These are phyloP conservation scores for Gymnopithys bicolor DNA, from an alignment of 2,797 vertebrate species.

Conservation along the genomic window DNA sequence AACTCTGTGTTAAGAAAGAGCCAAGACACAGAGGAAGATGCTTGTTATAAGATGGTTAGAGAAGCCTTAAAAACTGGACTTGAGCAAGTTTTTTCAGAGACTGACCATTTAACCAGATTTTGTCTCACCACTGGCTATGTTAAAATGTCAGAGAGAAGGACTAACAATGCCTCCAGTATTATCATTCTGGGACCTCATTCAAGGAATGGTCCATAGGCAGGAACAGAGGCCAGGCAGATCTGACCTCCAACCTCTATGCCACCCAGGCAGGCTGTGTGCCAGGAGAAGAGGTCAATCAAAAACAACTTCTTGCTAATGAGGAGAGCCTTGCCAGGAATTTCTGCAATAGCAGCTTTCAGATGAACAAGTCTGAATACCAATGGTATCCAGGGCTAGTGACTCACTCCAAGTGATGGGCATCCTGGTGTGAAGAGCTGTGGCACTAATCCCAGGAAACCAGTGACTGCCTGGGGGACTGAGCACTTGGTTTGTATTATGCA, in stretches of 20 bases:
- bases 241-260: neutral
- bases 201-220: neutral
- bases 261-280: neutral
- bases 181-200: neutral
- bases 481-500: neutral
- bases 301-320: neutral
- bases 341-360: neutral
- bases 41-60: neutral
- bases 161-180: neutral
- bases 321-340: neutral
- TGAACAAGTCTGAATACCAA: neutral
- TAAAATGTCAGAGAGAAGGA: neutral
- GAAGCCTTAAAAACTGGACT: neutral
- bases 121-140: neutral
- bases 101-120: neutral
- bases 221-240: neutral
- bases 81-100: neutral
- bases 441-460: neutral
- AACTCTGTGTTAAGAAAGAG: neutral
- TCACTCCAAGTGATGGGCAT: neutral
- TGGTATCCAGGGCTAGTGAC: neutral
- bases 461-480: neutral
- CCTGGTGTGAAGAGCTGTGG: neutral
- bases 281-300: neutral
- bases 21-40: neutral